These are phyloP conservation scores for Sebastes trivittatus DNA, from an alignment of 2,797 vertebrate species.

Conservation along the genomic window DNA sequence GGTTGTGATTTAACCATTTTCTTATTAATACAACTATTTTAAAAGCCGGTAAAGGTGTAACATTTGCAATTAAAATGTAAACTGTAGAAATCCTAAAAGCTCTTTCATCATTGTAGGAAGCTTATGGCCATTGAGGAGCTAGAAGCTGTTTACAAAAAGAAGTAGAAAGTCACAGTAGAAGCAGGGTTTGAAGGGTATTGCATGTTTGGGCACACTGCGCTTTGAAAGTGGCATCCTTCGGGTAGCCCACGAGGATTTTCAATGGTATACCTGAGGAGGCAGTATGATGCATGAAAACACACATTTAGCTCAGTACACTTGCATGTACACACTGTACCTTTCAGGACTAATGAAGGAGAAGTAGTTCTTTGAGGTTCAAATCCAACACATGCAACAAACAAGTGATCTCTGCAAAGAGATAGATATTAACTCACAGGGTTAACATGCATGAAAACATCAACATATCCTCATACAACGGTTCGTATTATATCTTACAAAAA, in stretches of 20 bases:
- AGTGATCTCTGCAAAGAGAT: conserved; percentile 3
- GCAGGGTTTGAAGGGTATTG: conserved; percentile 51
- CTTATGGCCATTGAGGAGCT: conserved; percentile 47
- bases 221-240: conserved; percentile 67
- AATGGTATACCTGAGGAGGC: conserved; percentile 38
- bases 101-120: conserved; percentile 65
- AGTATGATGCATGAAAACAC: conserved; percentile 29
- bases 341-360: conserved; percentile 41
- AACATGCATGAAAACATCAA: neutral
- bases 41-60: conserved; percentile 49
- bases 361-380: conserved; percentile 53
- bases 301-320: conserved; percentile 31
- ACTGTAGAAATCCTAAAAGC: conserved; percentile 42
- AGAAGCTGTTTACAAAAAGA: conserved; percentile 52
- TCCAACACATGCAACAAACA: conserved; percentile 18
- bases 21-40: conserved; percentile 23
- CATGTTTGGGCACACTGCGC: conserved; percentile 36
- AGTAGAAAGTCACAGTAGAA: conserved; percentile 46
- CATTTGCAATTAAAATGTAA: conserved; percentile 62
- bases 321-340: conserved; percentile 22
- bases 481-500: no score
- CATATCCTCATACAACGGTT: no score
- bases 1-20: conserved; percentile 7
- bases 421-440: neutral
- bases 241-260: conserved; percentile 55